Base-by-base conservation (phyloP, 2,888 invertebrate genomes). In the Leptothorax acervorum region DNA sequence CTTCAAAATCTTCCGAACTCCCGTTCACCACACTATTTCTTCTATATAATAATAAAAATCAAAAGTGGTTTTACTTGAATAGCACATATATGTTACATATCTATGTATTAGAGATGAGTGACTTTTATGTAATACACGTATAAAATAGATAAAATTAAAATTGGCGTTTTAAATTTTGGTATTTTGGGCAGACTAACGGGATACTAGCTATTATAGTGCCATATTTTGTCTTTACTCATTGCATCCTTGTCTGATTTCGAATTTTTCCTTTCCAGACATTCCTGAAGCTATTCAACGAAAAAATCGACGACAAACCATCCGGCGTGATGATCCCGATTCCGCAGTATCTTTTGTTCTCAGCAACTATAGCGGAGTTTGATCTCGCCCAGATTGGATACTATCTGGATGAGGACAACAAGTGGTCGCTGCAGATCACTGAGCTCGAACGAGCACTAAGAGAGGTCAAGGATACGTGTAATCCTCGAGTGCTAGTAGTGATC, bases 251-350 rank as follows among this genome's bases (percentile, higher is more conserved):
- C n/a, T 62, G 0, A 62, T 74, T 42, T 42, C 0, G 2, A 51
- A n/a, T 81, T 79, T 48, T 79, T 51, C 35, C 81, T 71, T 85
- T 88, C 12, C 93, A 96, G 96, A 95, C 93, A 0, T 88, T 95
- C 63, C 78, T 95, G 66, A 95, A 95, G 83, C 83, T 95, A 15
- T 94, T 95, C 84, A 93, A 94, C 28, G 93, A 94, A 66, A 85
- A 66, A 8, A 68, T 94, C 4, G 85, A 94, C 83, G 93, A 93
- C 9, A 94, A 94, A 70, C 92, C 93, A 18, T 91, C 96, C 86
- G 99, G 99, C 3, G 97, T 99, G 8, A 97, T 99, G 98, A 97
- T 99, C 90, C 99, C 99, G 0, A 99, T 99, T 93, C 99, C 99
- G 0, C 99, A 99, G 95, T 99, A 99, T 95, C 99, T 99, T 1